Conservation (phyloP, 2,113 vertebrate genomes). For the Sturnira hondurensis region DNA sequence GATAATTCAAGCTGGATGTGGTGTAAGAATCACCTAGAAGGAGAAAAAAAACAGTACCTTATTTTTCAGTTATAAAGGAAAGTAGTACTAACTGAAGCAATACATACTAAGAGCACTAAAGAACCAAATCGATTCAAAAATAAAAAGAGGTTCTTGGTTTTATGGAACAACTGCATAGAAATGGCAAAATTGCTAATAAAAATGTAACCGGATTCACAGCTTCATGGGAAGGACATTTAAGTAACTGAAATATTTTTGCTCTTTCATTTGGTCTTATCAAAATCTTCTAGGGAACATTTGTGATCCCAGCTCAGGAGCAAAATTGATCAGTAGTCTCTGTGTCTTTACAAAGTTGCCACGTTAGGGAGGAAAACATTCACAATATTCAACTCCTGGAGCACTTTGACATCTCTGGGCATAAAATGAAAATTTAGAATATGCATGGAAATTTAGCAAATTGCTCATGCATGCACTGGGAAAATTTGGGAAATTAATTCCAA, state of each 20-base stretch:
- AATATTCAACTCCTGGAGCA: not conserved
- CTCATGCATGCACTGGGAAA: not conserved
- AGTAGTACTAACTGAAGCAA: not conserved
- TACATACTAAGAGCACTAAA: not conserved
- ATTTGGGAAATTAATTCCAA: not conserved
- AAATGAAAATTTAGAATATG: not conserved
- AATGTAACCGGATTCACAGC: not conserved
- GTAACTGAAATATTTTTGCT: not conserved
- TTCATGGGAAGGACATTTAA: not conserved
- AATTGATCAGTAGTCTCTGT: not conserved
- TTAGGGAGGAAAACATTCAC: not conserved
- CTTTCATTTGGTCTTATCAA: not conserved
- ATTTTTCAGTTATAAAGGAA: not conserved
- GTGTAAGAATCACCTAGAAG: not conserved
- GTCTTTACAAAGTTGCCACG: not conserved
- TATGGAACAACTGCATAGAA: not conserved
- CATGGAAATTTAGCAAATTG: not conserved
- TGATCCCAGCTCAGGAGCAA: not conserved
- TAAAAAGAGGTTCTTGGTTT: not conserved
- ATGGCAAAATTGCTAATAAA: not conserved
- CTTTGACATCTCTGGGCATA: not conserved
- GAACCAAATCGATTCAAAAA: not conserved
- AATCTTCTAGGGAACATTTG: not conserved
- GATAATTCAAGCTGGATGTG: not conserved
- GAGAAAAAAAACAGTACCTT: not conserved